phyloP scores from a whole-genome alignment of 2,113 vertebrate species.

The Varanus komodoensis region DNA sequence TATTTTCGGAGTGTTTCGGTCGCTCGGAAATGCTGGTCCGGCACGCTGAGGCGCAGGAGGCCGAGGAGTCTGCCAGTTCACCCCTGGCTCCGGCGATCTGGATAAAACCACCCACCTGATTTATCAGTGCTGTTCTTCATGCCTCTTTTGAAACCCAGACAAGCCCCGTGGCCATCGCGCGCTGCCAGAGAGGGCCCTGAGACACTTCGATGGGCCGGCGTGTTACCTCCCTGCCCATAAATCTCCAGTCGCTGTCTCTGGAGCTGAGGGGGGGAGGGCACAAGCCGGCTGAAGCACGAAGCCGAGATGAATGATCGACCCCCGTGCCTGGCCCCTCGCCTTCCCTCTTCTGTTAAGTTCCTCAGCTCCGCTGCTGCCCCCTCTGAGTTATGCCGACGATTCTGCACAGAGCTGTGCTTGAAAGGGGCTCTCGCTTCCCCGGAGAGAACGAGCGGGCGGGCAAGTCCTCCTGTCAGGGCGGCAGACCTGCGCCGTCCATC shows the following conservation, averaged over 20 bases:
- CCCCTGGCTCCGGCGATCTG: neutral
- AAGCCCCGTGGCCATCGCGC: conserved; percentile 63
- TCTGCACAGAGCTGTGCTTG: conserved; percentile 1
- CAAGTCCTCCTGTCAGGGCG: conserved; percentile 48
- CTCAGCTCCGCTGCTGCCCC: neutral
- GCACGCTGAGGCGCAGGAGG: neutral
- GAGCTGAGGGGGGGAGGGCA: conserved; percentile 29
- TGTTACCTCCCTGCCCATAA: conserved; percentile 65
- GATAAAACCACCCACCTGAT: neutral
- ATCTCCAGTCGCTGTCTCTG: conserved; percentile 61
- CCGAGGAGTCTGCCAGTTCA: neutral
- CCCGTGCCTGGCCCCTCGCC: neutral
- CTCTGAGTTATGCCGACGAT: conserved; percentile 56
- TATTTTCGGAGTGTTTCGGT: too few relatives aligned
- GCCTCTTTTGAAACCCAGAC: conserved; percentile 42
- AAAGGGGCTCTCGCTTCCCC: conserved; percentile 45
- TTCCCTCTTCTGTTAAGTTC: conserved; percentile 8
- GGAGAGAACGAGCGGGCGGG: conserved; percentile 41
- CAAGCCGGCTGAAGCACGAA: conserved; percentile 33
- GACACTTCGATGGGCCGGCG: conserved; percentile 65
- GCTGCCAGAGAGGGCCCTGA: conserved; percentile 65
- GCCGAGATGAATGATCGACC: conserved; percentile 61
- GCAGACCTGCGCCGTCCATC: conserved; percentile 63
- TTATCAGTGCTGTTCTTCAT: neutral
- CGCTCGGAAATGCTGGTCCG: too few relatives aligned